These are phyloP conservation scores for Capreolus pygargus DNA, from an alignment of 2,113 vertebrate genomes.

Conservation along the genomic window DNA sequence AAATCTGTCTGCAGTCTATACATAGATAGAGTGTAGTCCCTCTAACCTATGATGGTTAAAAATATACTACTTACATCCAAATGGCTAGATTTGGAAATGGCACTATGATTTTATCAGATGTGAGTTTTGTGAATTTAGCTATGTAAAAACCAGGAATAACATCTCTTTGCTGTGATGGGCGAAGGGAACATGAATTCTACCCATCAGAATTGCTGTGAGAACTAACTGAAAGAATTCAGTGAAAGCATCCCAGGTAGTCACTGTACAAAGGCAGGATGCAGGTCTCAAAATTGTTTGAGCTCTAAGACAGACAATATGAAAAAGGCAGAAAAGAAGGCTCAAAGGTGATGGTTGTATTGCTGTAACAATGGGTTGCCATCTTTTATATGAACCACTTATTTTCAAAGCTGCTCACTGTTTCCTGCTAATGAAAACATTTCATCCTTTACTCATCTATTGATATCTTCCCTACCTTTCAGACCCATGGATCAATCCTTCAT, in stretches of 20 bases:
- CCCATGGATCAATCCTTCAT: background rate
- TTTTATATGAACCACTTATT: background rate
- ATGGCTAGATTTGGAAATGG: background rate
- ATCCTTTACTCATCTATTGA: background rate
- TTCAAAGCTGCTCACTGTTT: background rate
- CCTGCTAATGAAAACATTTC: background rate
- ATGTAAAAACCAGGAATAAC: background rate
- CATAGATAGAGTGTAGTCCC: background rate
- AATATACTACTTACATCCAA: background rate
- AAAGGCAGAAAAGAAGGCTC: background rate
- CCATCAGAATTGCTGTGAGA: background rate
- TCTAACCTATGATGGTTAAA: background rate
- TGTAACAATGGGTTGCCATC: background rate
- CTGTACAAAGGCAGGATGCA: background rate
- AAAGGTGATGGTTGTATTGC: no score
- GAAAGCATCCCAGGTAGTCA: background rate
- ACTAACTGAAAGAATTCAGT: background rate
- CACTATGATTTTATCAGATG: background rate
- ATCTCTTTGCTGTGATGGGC: background rate
- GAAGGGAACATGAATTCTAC: background rate
- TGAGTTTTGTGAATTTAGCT: background rate
- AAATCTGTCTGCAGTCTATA: background rate
- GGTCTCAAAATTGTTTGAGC: background rate
- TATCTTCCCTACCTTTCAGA: background rate
- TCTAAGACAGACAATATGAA: background rate